Evolutionary conservation across 2,113 vertebrate genomes (phyloP).

Genomic region (Turnix velox): DNA sequence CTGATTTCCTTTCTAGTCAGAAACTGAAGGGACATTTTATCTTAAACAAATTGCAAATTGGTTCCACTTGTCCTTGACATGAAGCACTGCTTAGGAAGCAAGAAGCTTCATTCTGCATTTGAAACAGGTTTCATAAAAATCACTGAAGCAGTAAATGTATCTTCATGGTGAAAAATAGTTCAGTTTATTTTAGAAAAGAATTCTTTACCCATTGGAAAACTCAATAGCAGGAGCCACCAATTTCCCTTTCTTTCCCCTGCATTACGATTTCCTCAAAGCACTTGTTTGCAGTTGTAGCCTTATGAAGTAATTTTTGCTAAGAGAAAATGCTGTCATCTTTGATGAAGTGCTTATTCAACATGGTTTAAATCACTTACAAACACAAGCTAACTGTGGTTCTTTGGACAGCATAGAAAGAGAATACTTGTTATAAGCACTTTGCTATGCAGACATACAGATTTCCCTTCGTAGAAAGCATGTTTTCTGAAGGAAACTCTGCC

Average conservation of each 20-base stretch:
- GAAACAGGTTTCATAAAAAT: neutral
- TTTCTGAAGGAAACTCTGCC: neutral
- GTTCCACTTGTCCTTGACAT: conserved; percentile 6
- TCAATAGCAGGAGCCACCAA: neutral
- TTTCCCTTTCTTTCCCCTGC: neutral
- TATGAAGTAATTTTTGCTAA: neutral
- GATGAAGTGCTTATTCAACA: neutral
- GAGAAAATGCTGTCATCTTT: neutral
- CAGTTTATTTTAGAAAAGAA: neutral
- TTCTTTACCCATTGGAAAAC: neutral
- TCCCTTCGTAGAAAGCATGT: neutral
- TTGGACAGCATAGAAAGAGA: neutral
- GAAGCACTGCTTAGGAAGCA: neutral
- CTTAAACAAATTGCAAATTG: neutral
- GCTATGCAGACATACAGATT: neutral
- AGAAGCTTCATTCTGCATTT: neutral
- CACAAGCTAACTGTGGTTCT: neutral
- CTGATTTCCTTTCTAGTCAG: neutral
- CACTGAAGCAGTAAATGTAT: neutral
- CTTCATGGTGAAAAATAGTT: neutral
- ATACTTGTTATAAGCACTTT: neutral
- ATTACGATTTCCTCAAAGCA: neutral
- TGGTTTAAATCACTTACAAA: neutral
- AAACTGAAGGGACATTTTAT: neutral
- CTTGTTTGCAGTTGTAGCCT: neutral